Base-by-base conservation (phyloP, 2,113 vertebrate species). In the Ceuthmochares aereus region DNA sequence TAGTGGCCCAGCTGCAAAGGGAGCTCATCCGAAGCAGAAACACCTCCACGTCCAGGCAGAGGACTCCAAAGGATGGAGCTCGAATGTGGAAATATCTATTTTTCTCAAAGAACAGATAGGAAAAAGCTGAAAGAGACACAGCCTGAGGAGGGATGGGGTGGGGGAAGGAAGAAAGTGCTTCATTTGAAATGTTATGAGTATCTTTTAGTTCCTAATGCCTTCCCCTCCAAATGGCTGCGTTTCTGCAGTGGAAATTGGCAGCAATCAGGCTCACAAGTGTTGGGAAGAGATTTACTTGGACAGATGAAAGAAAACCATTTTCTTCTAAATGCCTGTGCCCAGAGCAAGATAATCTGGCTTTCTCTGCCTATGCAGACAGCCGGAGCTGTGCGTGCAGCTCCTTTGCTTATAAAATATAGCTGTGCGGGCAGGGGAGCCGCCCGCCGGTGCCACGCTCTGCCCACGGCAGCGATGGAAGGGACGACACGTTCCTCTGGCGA, bases 271-370 rank as follows among this genome's bases (percentile, higher is more conserved):
- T 96, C 94, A 68, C 92, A 89, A 98, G 96, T 77, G 96, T 69
- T 80, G 93, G 90, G 96, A 92, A 97, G 96, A 97, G 96, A 96
- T 97, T 97, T 96, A 91, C 95, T 95, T 77, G 87, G 96, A 32
- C 92, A 90, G 93, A 97, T 96, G 97, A 98, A 97, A 97, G 97
- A 84, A 94, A 97, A 90, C 93, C 91, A 66, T 97, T 97, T 97
- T 72, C 84, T 96, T 63, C 95, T 93, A 84, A 96, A 97, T 19
- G 88, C 83, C 4, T 7, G 89, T 52, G 78, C 97, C 96, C 91
- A 42, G 96, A 94, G 84, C 92, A 30, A 91, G 93, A 89, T 77
- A 63, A 95, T 64, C 77, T 36, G 95, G 62, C 84, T 34, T 60
- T 90, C 93, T 49, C 30, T 43, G 51, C 47, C 88, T 52, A 27